Conservation (phyloP, 1,140 invertebrate genomes). For the Drosophila paulistorum region DNA sequence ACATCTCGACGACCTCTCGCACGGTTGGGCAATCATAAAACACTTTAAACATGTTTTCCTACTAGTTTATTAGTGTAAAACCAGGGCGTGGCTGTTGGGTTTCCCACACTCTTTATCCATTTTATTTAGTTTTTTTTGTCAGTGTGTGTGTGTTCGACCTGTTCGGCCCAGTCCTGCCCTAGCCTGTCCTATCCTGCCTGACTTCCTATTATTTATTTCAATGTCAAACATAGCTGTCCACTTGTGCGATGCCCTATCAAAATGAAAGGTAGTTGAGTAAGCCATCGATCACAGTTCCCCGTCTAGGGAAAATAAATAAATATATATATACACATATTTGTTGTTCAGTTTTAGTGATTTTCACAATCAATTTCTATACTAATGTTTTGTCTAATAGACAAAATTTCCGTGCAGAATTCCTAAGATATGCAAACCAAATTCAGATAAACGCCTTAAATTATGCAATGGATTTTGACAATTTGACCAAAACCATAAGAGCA, state of each 20-base stretch:
- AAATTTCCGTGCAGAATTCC: no score
- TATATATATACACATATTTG: no score
- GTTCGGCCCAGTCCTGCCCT: neutral
- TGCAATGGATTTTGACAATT: no score
- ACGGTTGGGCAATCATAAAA: conserved; percentile 76
- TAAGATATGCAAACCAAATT: no score
- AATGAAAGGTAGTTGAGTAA: conserved; percentile 7
- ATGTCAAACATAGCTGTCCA: conserved; percentile 69
- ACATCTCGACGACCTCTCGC: conserved; percentile 71
- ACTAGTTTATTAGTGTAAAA: conserved; percentile 79
- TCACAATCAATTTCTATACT: no score
- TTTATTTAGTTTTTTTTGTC: conserved; percentile 11
- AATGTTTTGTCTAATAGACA: no score
- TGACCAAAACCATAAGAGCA: no score
- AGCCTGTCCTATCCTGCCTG: neutral
- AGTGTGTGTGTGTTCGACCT: neutral
- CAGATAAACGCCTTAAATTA: no score
- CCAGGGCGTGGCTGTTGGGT: conserved; percentile 38
- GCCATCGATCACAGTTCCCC: no score
- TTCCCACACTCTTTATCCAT: neutral
- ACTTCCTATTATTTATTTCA: conserved; percentile 67
- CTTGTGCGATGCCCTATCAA: conserved; percentile 53
- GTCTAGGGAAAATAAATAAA: no score
- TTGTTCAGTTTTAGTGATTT: no score
- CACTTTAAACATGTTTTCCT: conserved; percentile 79